phyloP scores from a whole-genome alignment of 2,113 vertebrate species.

The Lophius piscatorius region DNA sequence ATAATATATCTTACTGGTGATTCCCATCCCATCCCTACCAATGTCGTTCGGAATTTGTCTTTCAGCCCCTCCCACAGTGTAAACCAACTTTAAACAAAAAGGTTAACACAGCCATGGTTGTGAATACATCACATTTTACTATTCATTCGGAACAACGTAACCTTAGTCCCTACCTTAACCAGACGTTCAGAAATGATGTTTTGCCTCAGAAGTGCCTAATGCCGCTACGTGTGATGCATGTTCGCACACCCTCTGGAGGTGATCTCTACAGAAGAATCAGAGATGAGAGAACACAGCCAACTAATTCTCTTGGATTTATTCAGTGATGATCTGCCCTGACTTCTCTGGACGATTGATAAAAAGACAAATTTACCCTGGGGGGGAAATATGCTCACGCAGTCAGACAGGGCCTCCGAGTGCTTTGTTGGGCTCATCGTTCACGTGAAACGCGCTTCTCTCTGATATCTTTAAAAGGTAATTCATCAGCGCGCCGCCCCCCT shows the following conservation, averaged over 20 bases:
- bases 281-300: constrained; percentile 75
- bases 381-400: constrained; percentile 50
- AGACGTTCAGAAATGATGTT: too few species aligned
- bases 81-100: too few species aligned
- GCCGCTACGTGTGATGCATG: too few species aligned
- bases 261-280: constrained; percentile 53
- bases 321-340: constrained; percentile 60
- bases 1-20: too few species aligned
- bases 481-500: constrained; percentile 74
- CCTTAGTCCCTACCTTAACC: too few species aligned
- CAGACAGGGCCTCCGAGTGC: constrained; percentile 51
- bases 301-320: constrained; percentile 81
- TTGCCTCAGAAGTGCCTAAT: too few species aligned
- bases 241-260: constrained; percentile 55
- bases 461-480: constrained; percentile 82
- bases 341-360: constrained; percentile 83
- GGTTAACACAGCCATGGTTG: too few species aligned
- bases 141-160: too few species aligned
- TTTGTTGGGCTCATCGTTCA: constrained; percentile 75
- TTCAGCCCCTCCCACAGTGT: too few species aligned
- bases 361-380: constrained; percentile 78
- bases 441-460: constrained; percentile 57
- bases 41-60: too few species aligned
- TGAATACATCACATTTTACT: too few species aligned
- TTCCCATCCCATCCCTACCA: too few species aligned